Base-by-base conservation (phyloP, 2,888 invertebrate genomes). In the Andrena minutula region DNA sequence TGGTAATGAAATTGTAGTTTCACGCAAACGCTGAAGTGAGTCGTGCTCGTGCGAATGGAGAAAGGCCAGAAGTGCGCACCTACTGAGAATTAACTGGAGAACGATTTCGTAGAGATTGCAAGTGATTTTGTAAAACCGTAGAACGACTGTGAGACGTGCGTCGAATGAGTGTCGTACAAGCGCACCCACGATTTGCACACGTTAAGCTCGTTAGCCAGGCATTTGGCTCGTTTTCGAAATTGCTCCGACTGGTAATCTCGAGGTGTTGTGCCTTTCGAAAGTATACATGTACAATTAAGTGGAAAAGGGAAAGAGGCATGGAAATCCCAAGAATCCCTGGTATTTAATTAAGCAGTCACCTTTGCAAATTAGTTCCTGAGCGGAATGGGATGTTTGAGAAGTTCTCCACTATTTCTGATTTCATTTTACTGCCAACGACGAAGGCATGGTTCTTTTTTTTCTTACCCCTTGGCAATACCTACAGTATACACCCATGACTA, bases 151-250 rank as follows among this genome's bases (percentile, higher is more conserved):
- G 71, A 65, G 69, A 78, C 82, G 79, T 80, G 82, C 70, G 63
- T 64, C 65, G 77, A 85, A 86, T 86, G 68, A 72, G 47, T 72
- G 74, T 72, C 60, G 77, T 35, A 35, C 49, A 65, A 63, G 58
- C 51, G 75, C 82, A 84, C 77, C 85, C 79, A 87, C 87, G 79
- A 87, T 82, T 86, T 68, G 79, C 79, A 72, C 75, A 82, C 49
- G 82, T 75, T 68, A 69, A 79, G 77, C 87, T 87, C 79, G 81
- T 87, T 87, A 87, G 84, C 58, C 65, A 66, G 87, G 86, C 82
- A 87, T 87, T 81, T 73, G 75, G 66, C 6, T 35, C 53, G 65
- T 70, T 75, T 78, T 80, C 73, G 80, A 84, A 80, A 86, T 82
- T 71, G 73, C 70, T 56, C 58, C 47, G 68, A 51, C 70, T n/a